phyloP scores from a whole-genome alignment of 1,140 invertebrate genomes.

The Caenorhabditis remanei region DNA sequence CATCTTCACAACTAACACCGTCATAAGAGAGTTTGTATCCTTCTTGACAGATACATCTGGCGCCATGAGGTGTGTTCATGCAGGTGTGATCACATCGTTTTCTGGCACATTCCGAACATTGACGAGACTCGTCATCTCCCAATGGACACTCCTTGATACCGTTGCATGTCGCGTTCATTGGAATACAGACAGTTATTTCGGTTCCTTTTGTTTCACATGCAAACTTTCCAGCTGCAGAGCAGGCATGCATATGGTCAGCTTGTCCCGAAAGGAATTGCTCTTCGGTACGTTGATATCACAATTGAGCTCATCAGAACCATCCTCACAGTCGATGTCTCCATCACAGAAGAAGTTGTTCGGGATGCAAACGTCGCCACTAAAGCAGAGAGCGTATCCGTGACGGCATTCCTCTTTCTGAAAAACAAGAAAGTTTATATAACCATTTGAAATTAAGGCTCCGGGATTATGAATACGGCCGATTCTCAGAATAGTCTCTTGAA shows the following conservation, averaged over 20 bases:
- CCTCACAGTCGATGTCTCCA: slow-evolving; percentile 57
- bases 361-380: slow-evolving; percentile 50
- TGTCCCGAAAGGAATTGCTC: slow-evolving; percentile 25
- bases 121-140: slow-evolving; percentile 57
- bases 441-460: too few species aligned
- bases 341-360: slow-evolving; percentile 58
- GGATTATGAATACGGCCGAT: too few species aligned
- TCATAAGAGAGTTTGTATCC: slow-evolving; percentile 44
- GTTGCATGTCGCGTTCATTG: slow-evolving; percentile 54
- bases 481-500: too few species aligned
- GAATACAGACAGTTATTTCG: slow-evolving; percentile 22
- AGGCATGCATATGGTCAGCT: background rate
- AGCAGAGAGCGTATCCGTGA: background rate
- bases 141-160: slow-evolving; percentile 57
- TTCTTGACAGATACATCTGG: slow-evolving; percentile 34
- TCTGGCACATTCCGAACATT: slow-evolving; percentile 49
- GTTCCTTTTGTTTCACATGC: background rate
- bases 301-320: slow-evolving; percentile 55
- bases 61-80: slow-evolving; percentile 14
- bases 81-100: slow-evolving; percentile 47
- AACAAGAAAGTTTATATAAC: background rate
- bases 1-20: slow-evolving; percentile 40
- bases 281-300: background rate
- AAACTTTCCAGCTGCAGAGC: slow-evolving; percentile 29
- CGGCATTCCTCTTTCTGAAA: slow-evolving; percentile 25